Percentiles rank a stretch among this genome's conserved stretches.
phyloP scores from a whole-genome alignment of 2,113 vertebrate species.

The Leucoraja erinaceus region DNA sequence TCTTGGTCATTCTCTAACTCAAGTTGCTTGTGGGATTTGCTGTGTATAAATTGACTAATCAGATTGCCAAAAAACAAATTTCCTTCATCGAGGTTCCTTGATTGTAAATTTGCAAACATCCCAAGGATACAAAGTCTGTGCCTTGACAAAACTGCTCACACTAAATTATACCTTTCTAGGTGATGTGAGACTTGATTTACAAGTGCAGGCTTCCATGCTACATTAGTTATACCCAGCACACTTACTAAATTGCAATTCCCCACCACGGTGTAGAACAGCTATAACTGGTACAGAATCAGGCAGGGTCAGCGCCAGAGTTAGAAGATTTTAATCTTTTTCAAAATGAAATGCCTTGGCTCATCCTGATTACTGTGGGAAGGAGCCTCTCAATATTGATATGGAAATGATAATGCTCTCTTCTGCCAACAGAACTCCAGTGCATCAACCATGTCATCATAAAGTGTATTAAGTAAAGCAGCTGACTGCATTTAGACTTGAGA shows the following conservation, averaged over 20 bases:
- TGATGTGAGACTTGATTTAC: neutral
- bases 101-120: neutral
- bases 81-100: neutral
- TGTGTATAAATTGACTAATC: neutral
- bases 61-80: neutral
- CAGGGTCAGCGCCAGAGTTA: neutral
- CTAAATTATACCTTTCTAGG: neutral
- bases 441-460: neutral
- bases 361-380: neutral
- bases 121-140: neutral
- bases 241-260: neutral
- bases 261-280: too few relatives aligned
- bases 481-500: neutral
- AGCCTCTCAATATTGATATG: neutral
- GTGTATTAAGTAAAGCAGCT: constrained; percentile 9
- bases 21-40: neutral
- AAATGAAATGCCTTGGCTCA: neutral
- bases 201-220: neutral
- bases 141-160: neutral
- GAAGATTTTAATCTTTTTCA: neutral
- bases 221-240: neutral
- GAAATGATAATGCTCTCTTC: neutral
- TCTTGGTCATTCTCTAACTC: neutral
- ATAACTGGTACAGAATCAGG: neutral
- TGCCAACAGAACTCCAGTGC: constrained; percentile 15